phyloP scores from a whole-genome alignment of 2,888 invertebrate species.

The Mythimna lalbum region DNA sequence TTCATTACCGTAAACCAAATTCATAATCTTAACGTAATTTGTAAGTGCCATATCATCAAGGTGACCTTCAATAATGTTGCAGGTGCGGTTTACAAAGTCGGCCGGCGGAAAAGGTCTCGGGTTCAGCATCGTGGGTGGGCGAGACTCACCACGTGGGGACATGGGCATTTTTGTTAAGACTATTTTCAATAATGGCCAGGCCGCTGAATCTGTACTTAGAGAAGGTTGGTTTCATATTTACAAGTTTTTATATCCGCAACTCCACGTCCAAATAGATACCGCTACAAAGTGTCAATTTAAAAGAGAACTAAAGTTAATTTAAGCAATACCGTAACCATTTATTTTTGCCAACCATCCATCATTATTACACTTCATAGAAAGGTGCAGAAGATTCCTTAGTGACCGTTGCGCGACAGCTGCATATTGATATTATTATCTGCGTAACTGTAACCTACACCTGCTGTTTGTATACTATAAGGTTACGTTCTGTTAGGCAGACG shows the following conservation, averaged over 20 bases:
- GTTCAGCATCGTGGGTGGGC: constrained; percentile 97
- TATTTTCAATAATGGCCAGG: constrained; percentile 96
- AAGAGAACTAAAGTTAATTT: not conserved
- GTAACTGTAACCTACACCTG: constrained; percentile 65
- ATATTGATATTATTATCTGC: constrained; percentile 45
- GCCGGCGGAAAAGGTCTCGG: constrained; percentile 96
- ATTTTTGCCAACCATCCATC: constrained; percentile 15
- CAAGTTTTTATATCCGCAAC: not conserved
- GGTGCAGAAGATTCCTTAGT: constrained; percentile 58
- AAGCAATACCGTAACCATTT: constrained; percentile 31
- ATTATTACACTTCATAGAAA: constrained; percentile 45
- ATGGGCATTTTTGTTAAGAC: constrained; percentile 97
- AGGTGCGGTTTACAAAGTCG: constrained; percentile 94
- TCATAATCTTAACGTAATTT: constrained; percentile 11
- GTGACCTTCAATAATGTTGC: constrained; percentile 57
- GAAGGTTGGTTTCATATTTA: constrained; percentile 91
- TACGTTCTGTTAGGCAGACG: constrained; percentile 54
- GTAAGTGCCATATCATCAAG: constrained; percentile 15
- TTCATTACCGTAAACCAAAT: not conserved
- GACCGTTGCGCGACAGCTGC: constrained; percentile 79
- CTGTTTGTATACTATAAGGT: constrained; percentile 68
- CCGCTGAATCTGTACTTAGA: constrained; percentile 94
- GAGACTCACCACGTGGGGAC: constrained; percentile 95
- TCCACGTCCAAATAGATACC: not conserved
- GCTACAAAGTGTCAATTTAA: constrained; percentile 1